A percentile compares a stretch with the other conserved stretches of the same genome.
Conservation (phyloP, 2,113 vertebrate species). For the Hystrix cristata region DNA sequence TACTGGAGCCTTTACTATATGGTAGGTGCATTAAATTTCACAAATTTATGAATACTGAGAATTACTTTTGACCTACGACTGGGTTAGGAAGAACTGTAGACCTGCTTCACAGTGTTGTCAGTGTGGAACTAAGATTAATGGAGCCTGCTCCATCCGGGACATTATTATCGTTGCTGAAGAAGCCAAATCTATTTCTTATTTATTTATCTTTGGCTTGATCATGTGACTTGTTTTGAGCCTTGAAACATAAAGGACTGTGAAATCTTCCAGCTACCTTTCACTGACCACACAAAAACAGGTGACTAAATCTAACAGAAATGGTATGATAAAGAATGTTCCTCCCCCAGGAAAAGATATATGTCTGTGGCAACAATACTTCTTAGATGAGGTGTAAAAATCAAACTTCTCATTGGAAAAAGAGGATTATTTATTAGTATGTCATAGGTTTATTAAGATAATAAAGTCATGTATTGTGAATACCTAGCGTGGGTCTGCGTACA, state of each 20-base stretch:
- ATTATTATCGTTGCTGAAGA: background rate
- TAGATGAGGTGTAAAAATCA: background rate
- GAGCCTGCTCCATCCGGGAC: background rate
- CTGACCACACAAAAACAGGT: background rate
- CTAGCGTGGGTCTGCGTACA: background rate
- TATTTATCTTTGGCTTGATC: background rate
- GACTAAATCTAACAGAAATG: background rate
- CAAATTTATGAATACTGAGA: background rate
- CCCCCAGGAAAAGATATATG: background rate
- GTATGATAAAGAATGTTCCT: background rate
- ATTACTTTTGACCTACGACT: background rate
- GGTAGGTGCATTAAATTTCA: background rate
- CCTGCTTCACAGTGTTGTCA: background rate
- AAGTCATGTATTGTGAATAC: background rate
- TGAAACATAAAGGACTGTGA: background rate
- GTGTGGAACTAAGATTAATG: background rate
- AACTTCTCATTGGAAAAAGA: slow-evolving; percentile 3
- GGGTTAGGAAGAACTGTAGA: background rate
- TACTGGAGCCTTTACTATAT: background rate
- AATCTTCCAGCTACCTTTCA: background rate
- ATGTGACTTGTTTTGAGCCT: background rate
- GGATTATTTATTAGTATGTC: background rate
- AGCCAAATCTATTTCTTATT: background rate
- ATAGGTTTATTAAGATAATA: background rate
- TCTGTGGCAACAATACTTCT: background rate